phyloP scores from a whole-genome alignment of 2,797 vertebrate genomes.

The Sphenodon punctatus region DNA sequence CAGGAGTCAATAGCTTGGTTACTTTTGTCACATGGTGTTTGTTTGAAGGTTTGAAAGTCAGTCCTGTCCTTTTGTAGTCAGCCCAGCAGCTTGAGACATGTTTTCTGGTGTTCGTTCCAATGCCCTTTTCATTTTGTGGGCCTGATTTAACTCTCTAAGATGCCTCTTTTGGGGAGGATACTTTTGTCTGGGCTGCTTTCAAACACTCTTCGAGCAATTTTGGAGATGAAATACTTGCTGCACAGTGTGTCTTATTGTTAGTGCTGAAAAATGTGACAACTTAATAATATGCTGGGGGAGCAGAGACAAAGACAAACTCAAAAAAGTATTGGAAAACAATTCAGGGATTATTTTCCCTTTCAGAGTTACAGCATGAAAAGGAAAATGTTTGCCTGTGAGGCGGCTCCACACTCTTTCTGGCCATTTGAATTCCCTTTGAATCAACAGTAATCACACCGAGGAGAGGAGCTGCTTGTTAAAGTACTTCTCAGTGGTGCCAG shows the following conservation, averaged over 20 bases:
- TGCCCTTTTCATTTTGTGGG: background rate
- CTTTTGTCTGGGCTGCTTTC: background rate
- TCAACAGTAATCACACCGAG: background rate
- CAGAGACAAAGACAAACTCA: constrained; percentile 23
- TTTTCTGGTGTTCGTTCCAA: background rate
- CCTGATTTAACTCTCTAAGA: background rate
- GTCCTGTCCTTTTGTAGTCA: background rate
- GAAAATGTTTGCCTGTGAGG: background rate
- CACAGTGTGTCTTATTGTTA: background rate
- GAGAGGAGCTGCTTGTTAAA: background rate
- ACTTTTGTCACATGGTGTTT: background rate
- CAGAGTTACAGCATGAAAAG: background rate
- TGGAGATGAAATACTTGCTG: background rate
- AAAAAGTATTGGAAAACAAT: background rate
- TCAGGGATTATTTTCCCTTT: background rate
- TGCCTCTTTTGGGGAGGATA: background rate
- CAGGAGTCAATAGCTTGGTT: rapidly evolving
- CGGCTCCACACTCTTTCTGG: background rate
- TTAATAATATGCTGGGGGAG: background rate
- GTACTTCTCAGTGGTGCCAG: too few relatives aligned
- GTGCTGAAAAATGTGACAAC: constrained; percentile 20
- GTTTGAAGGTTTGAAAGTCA: rapidly evolving
- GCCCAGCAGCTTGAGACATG: background rate
- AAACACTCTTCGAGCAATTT: background rate
- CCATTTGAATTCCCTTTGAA: background rate